A percentile compares a stretch with the other conserved stretches of the same genome.
These are phyloP conservation scores for Zaprionus ghesquierei DNA, from an alignment of 1,140 invertebrate genomes.

Conservation along the genomic window DNA sequence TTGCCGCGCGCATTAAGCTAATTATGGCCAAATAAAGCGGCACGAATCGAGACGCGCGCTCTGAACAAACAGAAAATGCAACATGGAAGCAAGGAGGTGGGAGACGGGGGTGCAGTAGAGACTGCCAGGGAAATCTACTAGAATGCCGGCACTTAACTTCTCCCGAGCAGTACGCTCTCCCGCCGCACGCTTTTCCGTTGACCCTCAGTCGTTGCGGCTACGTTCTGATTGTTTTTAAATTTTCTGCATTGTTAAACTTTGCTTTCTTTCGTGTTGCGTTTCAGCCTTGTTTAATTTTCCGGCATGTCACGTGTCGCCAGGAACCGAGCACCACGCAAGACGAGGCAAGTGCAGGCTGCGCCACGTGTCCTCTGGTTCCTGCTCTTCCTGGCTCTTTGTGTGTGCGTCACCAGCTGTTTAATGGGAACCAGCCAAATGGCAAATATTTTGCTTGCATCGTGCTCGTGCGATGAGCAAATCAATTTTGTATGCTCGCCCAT, in stretches of 20 bases:
- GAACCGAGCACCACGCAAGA: slow-evolving; percentile 38
- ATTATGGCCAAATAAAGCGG: slow-evolving; percentile 78
- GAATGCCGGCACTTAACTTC: slow-evolving; percentile 72
- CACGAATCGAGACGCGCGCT: slow-evolving; percentile 66
- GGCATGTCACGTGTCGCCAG: slow-evolving; percentile 60
- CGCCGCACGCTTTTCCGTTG: not conserved
- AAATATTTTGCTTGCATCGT: slow-evolving; percentile 65
- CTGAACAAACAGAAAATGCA: slow-evolving; percentile 43
- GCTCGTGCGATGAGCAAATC: slow-evolving; percentile 64
- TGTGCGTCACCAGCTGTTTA: slow-evolving; percentile 45
- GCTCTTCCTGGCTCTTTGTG: not conserved
- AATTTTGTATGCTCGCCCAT: slow-evolving; percentile 66
- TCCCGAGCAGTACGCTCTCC: not conserved
- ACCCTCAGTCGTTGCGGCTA: slow-evolving; percentile 35
- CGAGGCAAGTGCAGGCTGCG: slow-evolving; percentile 57
- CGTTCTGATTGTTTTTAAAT: slow-evolving; percentile 80
- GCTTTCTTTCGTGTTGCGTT: slow-evolving; percentile 17
- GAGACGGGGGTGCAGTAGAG: not conserved
- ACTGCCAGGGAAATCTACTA: no score
- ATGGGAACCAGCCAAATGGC: slow-evolving; percentile 53
- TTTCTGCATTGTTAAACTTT: slow-evolving; percentile 82
- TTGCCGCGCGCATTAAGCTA: slow-evolving; percentile 77
- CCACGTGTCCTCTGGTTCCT: slow-evolving; percentile 50
- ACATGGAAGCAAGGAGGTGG: not conserved
- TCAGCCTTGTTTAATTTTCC: slow-evolving; percentile 69